Percentiles rank a stretch among this genome's conserved stretches.
phyloP scores from a whole-genome alignment of 2,113 vertebrate species.

The Cyrtonyx montezumae region DNA sequence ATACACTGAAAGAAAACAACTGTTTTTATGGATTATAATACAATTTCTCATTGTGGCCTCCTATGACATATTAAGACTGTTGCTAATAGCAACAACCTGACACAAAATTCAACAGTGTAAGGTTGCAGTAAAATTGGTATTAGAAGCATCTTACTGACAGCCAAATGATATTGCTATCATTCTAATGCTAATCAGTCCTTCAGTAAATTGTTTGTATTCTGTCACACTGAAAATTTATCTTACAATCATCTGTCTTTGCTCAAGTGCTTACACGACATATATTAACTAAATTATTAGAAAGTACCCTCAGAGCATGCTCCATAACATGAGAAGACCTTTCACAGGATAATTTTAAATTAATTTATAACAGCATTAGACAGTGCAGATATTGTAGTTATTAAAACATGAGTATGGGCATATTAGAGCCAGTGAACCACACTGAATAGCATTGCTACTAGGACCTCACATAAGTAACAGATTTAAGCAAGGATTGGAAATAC shows the following conservation, averaged over 20 bases:
- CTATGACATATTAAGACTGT: slow-evolving; percentile 34
- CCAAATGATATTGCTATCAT: slow-evolving; percentile 44
- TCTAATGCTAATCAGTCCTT: slow-evolving; percentile 15
- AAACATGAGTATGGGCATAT: not conserved
- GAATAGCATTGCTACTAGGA: not conserved
- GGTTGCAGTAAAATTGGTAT: slow-evolving; percentile 53
- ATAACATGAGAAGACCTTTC: not conserved
- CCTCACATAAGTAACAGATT: not conserved
- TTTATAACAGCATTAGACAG: not conserved
- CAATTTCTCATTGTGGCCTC: slow-evolving; percentile 40
- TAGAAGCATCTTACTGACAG: slow-evolving; percentile 27
- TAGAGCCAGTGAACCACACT: not conserved
- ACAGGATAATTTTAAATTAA: not conserved
- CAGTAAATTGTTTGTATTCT: slow-evolving; percentile 38
- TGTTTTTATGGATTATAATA: slow-evolving; percentile 45
- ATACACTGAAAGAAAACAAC: slow-evolving; percentile 16
- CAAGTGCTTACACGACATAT: not conserved
- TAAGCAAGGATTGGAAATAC: not conserved
- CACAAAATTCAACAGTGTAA: slow-evolving; percentile 31
- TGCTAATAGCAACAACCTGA: slow-evolving; percentile 73
- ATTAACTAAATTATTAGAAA: not conserved
- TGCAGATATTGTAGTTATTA: not conserved
- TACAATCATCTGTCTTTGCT: slow-evolving; percentile 20
- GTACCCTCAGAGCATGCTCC: not conserved
- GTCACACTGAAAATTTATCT: slow-evolving; percentile 8